Conservation (phyloP, 2,797 vertebrate genomes). For the Hephaestus fuliginosus region DNA sequence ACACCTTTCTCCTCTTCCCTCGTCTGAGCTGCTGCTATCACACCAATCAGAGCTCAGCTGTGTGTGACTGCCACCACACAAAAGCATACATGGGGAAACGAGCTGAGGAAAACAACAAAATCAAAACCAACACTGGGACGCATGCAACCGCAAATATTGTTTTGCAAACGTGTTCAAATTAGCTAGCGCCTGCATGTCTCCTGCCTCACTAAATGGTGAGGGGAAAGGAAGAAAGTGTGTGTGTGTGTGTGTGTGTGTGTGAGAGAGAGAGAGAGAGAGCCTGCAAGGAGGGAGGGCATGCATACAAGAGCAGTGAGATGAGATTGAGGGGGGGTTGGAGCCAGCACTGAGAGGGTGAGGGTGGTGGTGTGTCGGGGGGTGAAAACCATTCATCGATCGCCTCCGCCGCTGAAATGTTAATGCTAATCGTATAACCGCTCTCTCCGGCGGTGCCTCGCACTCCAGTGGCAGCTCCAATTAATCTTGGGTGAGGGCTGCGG, state of each 20-base stretch:
- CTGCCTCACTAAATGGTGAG: slow-evolving; percentile 73
- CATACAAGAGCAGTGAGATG: slow-evolving; percentile 54
- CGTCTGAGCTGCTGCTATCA: slow-evolving; percentile 53
- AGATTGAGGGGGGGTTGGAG: slow-evolving; percentile 51
- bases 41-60: slow-evolving; percentile 69
- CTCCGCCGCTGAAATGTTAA: slow-evolving; percentile 93
- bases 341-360: slow-evolving; percentile 19
- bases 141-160: slow-evolving; percentile 81
- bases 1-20: slow-evolving; percentile 25
- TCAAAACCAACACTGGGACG: slow-evolving; percentile 74
- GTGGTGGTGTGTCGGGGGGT: slow-evolving; percentile 26
- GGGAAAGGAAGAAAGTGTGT: slow-evolving; percentile 15
- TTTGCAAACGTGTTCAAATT: slow-evolving; percentile 82
- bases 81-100: slow-evolving; percentile 69
- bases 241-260: too few relatives aligned
- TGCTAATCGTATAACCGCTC: slow-evolving; percentile 96
- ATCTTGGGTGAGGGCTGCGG: slow-evolving; percentile 93
- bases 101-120: slow-evolving; percentile 76
- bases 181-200: slow-evolving; percentile 87
- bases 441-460: slow-evolving; percentile 92
- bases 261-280: slow-evolving; percentile 23
- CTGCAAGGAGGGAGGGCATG: slow-evolving; percentile 44
- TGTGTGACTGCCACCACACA: slow-evolving; percentile 66
- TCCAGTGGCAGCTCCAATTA: slow-evolving; percentile 97
- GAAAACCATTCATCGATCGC: slow-evolving; percentile 89